Base-by-base conservation (phyloP, 2,113 vertebrate genomes). In the Osmerus mordax region DNA sequence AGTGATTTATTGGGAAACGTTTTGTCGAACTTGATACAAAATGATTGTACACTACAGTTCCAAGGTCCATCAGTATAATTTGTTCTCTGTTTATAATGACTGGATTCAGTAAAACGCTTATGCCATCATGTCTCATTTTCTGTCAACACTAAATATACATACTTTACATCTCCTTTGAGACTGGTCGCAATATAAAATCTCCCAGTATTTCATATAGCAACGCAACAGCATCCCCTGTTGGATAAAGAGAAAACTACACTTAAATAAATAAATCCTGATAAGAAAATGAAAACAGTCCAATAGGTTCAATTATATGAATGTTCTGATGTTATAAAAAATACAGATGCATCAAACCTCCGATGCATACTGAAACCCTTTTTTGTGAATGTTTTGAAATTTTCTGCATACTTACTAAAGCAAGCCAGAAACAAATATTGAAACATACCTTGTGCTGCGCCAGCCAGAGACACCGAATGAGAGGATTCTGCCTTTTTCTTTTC, bases 11-110 rank as follows among this genome's bases (percentile, higher is more conserved):
- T 47, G 41, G 41, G 41, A 47, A 47, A 47, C 41, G 89, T 89
- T 80, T 91, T 90, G 93, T 91, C 93, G 93, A 90, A 93, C 91
- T 93, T 92, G 91, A 92, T 90, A 89, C 92, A 79, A 77, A 74
- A 61, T 77, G 66, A 78, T 70, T 86, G 54, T 84, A 66, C 72
- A 15, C 14, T 41, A 64, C 16, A 41, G 4, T 32, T 32, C 23
- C 23, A 15, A 62, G 11, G 28, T 29, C 23, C 12, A 25, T 62
- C 60, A 29, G 21, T 62, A 62, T 62, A 25, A 62, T 18, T 41
- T 36, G 25, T 64, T 32, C 5, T 64, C 28, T 64, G 18, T 64
- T 64, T 28, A 36, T 36, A 36, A 36, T 36, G 29, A 64, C 18
- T 32, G 32, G 62, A 19, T 36, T 64, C 25, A 32, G 18, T 64